Conservation (phyloP, 2,888 invertebrate genomes). For the Eilema sororculum region DNA sequence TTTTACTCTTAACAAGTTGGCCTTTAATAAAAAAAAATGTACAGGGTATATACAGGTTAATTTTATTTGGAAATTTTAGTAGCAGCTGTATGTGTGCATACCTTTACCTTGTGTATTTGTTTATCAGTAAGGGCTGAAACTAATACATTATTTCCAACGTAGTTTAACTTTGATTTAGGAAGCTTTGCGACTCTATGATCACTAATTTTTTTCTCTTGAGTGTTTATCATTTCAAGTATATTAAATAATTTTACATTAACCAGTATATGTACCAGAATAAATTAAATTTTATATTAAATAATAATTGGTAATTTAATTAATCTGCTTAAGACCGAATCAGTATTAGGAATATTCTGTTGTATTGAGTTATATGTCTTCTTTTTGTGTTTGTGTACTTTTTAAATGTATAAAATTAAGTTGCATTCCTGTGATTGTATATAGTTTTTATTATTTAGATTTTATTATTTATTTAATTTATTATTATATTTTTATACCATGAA, state of each 20-base stretch:
- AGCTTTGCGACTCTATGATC: neutral
- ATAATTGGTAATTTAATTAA: neutral
- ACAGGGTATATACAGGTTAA: too few relatives aligned
- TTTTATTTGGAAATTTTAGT: too few relatives aligned
- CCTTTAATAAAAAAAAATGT: too few relatives aligned
- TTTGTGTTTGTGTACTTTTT: neutral
- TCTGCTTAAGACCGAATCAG: conserved; percentile 13
- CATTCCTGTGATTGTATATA: conserved; percentile 7
- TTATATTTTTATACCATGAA: neutral
- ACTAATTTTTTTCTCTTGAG: neutral
- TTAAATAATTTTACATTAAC: neutral
- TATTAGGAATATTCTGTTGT: neutral
- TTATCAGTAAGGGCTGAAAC: neutral
- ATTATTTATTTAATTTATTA: neutral
- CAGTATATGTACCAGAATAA: neutral
- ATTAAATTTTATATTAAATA: neutral
- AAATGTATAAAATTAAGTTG: conserved; percentile 2
- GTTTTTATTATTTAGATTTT: neutral
- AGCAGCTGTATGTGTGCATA: too few relatives aligned
- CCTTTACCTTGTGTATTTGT: too few relatives aligned
- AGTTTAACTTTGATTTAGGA: neutral
- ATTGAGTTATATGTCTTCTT: neutral
- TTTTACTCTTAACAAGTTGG: too few relatives aligned
- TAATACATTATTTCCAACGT: neutral
- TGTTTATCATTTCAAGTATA: neutral